Percentiles rank a stretch among this genome's conserved stretches.
phyloP scores from a whole-genome alignment of 2,113 vertebrate species.

The Charadrius vociferus region DNA sequence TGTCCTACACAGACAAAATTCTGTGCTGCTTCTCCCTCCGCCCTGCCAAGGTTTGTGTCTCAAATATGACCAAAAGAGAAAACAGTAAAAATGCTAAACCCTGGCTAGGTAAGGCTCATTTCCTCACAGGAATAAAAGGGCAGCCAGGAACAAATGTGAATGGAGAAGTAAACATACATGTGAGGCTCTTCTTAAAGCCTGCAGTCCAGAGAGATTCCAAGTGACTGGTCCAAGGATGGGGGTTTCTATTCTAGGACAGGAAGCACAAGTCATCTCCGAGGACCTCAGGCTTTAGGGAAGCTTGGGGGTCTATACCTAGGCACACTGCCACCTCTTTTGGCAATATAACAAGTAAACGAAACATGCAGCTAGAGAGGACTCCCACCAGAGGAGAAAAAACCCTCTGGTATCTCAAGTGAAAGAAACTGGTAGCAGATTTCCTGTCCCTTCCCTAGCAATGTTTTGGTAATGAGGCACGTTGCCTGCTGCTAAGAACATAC shows the following conservation, averaged over 20 bases:
- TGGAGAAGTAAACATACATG: background rate
- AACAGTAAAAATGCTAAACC: background rate
- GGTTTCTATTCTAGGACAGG: background rate
- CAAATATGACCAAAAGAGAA: background rate
- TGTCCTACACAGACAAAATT: background rate
- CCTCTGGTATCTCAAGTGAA: background rate
- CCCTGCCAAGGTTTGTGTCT: background rate
- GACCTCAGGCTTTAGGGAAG: background rate
- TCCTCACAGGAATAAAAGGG: background rate
- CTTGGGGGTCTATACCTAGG: background rate
- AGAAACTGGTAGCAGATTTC: background rate
- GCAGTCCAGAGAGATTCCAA: background rate
- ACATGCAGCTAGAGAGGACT: background rate
- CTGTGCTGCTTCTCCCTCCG: rapidly evolving
- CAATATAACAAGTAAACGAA: background rate
- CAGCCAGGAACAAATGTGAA: background rate
- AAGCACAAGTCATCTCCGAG: background rate
- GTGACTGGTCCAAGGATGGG: background rate
- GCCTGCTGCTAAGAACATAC: background rate
- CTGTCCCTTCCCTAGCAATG: no score
- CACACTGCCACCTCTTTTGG: rapidly evolving
- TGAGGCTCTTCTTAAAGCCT: background rate
- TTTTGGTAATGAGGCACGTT: background rate
- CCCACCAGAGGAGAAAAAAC: background rate
- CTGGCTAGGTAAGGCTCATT: background rate